A percentile compares a stretch with the other conserved stretches of the same genome.
Conservation (phyloP, 2,113 vertebrate genomes). For the Engystomops pustulosus region DNA sequence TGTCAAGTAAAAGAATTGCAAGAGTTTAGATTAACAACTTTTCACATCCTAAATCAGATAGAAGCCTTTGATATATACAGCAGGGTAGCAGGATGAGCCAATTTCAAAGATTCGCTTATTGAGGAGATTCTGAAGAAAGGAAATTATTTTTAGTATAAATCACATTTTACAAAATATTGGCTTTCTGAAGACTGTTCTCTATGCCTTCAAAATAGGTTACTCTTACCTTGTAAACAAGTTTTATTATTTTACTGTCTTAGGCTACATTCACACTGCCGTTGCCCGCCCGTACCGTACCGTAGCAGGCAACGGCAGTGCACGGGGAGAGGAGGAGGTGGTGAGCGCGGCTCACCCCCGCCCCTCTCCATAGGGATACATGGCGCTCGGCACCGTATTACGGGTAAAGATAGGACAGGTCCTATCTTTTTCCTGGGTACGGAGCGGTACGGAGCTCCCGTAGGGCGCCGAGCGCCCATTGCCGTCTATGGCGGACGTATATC, state of each 20-base stretch:
- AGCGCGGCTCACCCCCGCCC: too few relatives aligned
- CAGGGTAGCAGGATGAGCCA: not conserved
- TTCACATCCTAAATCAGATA: slow-evolving; percentile 31
- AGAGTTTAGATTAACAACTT: slow-evolving; percentile 35
- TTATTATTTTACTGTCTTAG: slow-evolving; percentile 11
- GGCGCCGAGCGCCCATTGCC: too few relatives aligned
- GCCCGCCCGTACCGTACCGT: too few relatives aligned
- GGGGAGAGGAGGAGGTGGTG: too few relatives aligned
- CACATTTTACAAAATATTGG: not conserved
- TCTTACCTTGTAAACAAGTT: slow-evolving; percentile 11
- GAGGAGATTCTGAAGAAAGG: not conserved
- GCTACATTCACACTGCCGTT: too few relatives aligned
- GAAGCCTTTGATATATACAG: slow-evolving; percentile 13
- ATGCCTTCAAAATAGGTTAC: slow-evolving; percentile 24
- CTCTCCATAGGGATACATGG: too few relatives aligned
- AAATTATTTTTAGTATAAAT: slow-evolving; percentile 24
- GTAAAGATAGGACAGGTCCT: too few relatives aligned
- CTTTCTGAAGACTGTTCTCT: not conserved
- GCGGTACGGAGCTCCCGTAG: too few relatives aligned
- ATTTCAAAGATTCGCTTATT: slow-evolving; percentile 1
- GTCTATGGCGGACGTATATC: too few relatives aligned
- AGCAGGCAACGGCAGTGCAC: too few relatives aligned
- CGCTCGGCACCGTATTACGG: too few relatives aligned
- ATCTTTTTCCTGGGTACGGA: too few relatives aligned
- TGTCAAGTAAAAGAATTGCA: slow-evolving; percentile 27